Percentiles rank a stretch among this genome's conserved stretches.
Evolutionary conservation across 2,113 vertebrate genomes (phyloP).

Genomic region (Tauraco erythrolophus): DNA sequence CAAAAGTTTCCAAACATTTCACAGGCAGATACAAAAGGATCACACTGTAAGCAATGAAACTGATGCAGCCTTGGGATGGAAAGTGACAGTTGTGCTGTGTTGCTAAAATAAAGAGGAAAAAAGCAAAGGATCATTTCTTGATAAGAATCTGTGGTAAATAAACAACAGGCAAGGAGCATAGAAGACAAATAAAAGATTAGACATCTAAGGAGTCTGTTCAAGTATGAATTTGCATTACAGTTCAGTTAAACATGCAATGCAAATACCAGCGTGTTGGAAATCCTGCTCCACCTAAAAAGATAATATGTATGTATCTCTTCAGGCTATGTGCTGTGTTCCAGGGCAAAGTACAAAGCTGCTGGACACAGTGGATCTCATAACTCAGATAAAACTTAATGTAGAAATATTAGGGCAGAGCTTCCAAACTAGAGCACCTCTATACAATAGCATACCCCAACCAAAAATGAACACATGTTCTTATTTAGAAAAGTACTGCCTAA

Average conservation of each 20-base stretch:
- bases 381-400: not conserved
- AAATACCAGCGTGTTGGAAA: constrained; percentile 34
- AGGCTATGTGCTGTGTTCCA: not conserved
- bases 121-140: not conserved
- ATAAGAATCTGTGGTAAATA: not conserved
- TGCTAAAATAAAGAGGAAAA: not conserved
- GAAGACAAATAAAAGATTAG: constrained; percentile 10
- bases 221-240: not conserved
- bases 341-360: not conserved
- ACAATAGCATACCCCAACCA: not conserved
- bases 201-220: not conserved
- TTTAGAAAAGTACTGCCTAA: not conserved
- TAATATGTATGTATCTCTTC: not conserved
- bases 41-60: not conserved
- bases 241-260: constrained; percentile 30
- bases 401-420: not conserved
- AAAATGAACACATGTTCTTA: not conserved
- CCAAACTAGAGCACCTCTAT: not conserved
- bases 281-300: constrained; percentile 56
- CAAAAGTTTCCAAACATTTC: not conserved
- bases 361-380: not conserved
- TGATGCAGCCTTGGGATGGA: not conserved
- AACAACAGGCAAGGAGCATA: not conserved
- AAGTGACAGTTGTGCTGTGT: not conserved
- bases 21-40: not conserved